Percentiles rank a stretch among this genome's conserved stretches.
phyloP scores from a whole-genome alignment of 1,140 invertebrate genomes.

The Drosophila insularis region DNA sequence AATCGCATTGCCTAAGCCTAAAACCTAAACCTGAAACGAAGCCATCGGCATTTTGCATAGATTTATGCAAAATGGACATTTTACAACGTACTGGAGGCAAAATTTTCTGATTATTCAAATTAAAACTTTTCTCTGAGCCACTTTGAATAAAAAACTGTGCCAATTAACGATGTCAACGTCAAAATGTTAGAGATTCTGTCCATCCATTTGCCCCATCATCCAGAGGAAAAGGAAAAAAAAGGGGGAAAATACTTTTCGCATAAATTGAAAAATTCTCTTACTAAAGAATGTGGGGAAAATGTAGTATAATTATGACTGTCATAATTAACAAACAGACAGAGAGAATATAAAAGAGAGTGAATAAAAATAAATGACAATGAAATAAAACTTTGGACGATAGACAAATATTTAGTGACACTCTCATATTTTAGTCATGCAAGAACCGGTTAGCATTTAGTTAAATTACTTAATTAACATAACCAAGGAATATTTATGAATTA shows the following conservation, averaged over 20 bases:
- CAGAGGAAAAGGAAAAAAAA: background rate
- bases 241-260: conserved; percentile 10
- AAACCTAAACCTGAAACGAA: background rate
- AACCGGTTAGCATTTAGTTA: conserved; percentile 42
- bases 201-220: background rate
- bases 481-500: background rate
- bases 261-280: conserved; percentile 44
- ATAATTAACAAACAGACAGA: conserved; percentile 30
- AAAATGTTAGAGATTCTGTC: conserved; percentile 50
- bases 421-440: background rate
- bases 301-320: conserved; percentile 48
- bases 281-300: conserved; percentile 27
- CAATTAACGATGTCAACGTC: conserved; percentile 67
- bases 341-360: background rate
- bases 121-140: conserved; percentile 49
- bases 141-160: conserved; percentile 65
- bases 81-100: background rate
- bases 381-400: conserved; percentile 12
- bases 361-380: background rate
- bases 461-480: conserved; percentile 50
- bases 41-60: conserved; percentile 48
- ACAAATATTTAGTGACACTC: conserved; percentile 28
- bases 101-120: conserved; percentile 69
- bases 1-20: conserved; percentile 41
- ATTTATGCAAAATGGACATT: conserved; percentile 58